A percentile compares a stretch with the other conserved stretches of the same genome.
These are phyloP conservation scores for Meteorus colon DNA, from an alignment of 2,888 invertebrate species.

Conservation along the genomic window DNA sequence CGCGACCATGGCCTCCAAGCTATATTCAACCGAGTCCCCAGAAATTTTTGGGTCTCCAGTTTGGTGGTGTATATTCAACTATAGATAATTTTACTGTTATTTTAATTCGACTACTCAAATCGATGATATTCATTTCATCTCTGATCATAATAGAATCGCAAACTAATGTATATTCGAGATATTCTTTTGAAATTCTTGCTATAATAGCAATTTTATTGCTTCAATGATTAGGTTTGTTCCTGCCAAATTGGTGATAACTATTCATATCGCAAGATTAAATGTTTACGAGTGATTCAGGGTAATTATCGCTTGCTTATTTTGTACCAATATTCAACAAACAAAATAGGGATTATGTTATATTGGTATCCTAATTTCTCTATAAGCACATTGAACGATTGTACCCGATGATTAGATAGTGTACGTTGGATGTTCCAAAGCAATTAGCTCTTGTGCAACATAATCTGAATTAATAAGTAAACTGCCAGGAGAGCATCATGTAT, in stretches of 20 bases:
- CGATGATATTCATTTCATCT: not conserved
- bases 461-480: constrained; percentile 72
- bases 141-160: not conserved
- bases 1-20: constrained; percentile 47
- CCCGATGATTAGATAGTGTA: not conserved
- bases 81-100: not conserved
- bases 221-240: not conserved
- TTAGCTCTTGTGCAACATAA: constrained; percentile 71
- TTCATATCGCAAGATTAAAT: not conserved
- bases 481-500: constrained; percentile 64
- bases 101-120: not conserved
- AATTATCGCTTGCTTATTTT: not conserved
- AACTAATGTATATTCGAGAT: not conserved
- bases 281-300: not conserved
- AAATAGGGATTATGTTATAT: not conserved
- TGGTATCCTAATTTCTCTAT: not conserved
- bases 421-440: constrained; percentile 57
- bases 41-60: not conserved
- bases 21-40: not conserved
- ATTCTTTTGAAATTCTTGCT: not conserved
- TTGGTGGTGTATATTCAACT: not conserved
- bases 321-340: not conserved
- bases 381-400: not conserved
- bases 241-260: not conserved
- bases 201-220: not conserved